phyloP scores from a whole-genome alignment of 1,140 invertebrate genomes.

The Cydia amplana region DNA sequence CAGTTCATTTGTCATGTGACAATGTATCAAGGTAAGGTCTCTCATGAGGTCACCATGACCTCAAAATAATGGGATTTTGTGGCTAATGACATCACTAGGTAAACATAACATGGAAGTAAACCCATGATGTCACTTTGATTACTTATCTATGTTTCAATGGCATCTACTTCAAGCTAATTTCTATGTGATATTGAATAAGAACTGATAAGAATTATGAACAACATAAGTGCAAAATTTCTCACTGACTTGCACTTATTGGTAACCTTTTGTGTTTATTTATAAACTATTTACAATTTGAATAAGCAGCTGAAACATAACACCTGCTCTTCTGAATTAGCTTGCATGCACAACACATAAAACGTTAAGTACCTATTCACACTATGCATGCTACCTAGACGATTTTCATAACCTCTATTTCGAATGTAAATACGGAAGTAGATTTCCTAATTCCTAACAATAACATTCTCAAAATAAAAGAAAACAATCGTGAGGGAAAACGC shows the following conservation, averaged over 20 bases:
- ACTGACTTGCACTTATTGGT: background rate
- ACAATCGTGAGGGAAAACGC: slow-evolving; percentile 43
- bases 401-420: background rate
- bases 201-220: background rate
- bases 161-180: too few relatives aligned
- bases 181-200: background rate
- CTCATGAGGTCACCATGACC: slow-evolving; percentile 33
- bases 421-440: background rate
- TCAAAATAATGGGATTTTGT: slow-evolving; percentile 33
- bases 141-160: background rate
- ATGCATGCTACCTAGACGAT: background rate
- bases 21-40: slow-evolving; percentile 16
- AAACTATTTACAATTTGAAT: background rate
- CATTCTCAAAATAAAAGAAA: slow-evolving; percentile 40
- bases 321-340: background rate
- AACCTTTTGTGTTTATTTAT: background rate
- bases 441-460: slow-evolving; percentile 22
- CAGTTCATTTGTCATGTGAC: slow-evolving; percentile 21
- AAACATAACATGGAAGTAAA: slow-evolving; percentile 28
- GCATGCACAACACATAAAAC: slow-evolving; percentile 7
- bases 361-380: background rate
- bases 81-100: slow-evolving; percentile 37
- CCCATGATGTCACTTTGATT: slow-evolving; percentile 14
- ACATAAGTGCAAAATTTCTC: background rate
- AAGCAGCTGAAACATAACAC: slow-evolving; percentile 27